These are phyloP conservation scores for Andrena flavipes DNA, from an alignment of 2,888 invertebrate species.

Conservation along the genomic window DNA sequence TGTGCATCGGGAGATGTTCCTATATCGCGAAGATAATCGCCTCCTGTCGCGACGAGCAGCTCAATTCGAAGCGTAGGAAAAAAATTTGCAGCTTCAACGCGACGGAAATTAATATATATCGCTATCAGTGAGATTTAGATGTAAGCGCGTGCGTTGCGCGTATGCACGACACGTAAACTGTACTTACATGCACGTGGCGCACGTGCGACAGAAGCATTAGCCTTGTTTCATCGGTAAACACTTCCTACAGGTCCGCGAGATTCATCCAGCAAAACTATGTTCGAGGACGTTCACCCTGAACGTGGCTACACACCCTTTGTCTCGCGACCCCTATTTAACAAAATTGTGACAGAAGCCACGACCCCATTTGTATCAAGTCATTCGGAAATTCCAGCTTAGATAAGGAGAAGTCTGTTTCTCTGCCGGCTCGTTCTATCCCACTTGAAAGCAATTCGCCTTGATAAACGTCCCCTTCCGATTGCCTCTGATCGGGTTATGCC, in stretches of 20 bases:
- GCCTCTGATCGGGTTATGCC: constrained; percentile 45
- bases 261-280: constrained; percentile 56
- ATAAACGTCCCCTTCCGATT: constrained; percentile 57
- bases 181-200: constrained; percentile 30
- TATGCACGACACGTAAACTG: constrained; percentile 29
- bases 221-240: constrained; percentile 63
- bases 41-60: no score
- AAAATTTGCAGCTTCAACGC: background rate
- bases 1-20: no score
- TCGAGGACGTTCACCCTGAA: constrained; percentile 53
- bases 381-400: constrained; percentile 59
- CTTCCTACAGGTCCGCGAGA: constrained; percentile 60
- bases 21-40: no score
- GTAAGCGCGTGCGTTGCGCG: constrained; percentile 1
- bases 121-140: constrained; percentile 15
- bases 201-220: constrained; percentile 62
- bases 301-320: background rate
- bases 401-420: constrained; percentile 49
- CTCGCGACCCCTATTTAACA: background rate
- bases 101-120: background rate
- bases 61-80: no score
- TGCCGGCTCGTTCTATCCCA: constrained; percentile 31
- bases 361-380: constrained; percentile 54
- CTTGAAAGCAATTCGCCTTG: constrained; percentile 56
- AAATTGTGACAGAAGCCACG: constrained; percentile 61